Base-by-base conservation (phyloP, 2,797 vertebrate genomes). In the Gambelia wislizenii region DNA sequence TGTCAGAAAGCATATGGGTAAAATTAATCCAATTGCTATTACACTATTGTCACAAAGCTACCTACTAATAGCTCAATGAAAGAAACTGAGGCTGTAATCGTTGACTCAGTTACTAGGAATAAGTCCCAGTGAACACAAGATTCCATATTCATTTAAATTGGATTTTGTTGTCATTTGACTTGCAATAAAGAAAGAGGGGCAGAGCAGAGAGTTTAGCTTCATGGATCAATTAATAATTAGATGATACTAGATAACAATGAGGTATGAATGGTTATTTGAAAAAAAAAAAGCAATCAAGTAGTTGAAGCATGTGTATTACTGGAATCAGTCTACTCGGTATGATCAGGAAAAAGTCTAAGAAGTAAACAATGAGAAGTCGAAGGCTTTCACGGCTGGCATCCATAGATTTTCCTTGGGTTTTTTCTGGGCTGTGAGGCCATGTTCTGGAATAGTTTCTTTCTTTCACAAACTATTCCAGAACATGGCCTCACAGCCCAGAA, bases 311-410 rank as follows among this genome's bases (percentile, higher is more conserved):
- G n/a, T 75, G 70, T 36, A 59, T 81, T 81, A 72, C 16, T 72
- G 36, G 64, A 87, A 59, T 74, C 33, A 74, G 36, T 30, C 36
- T 67, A 69, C 69, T 67, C 84, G 59, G n/a, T 47, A 47, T 47
- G 70, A 74, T 61, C 30, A 25, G 6, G 69, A 54, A 72, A 74
- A 74, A 75, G 49, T 72, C 67, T 87, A 59, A 72, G 39, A 49
- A 72, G 16, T 81, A 81, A 87, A 72, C 78, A 81, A n/a, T 81
- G 36, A 72, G 16, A 33, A n/a, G n/a, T n/a, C n/a, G n/a, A n/a
- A n/a, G n/a, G n/a, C n/a, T n/a, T n/a, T n/a, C n/a, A n/a, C n/a
- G n/a, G n/a, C n/a, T n/a, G n/a, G n/a, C n/a, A n/a, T n/a, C n/a
- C n/a, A n/a, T n/a, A n/a, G n/a, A n/a, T n/a, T n/a, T n/a, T n/a